Evolutionary conservation across 2,113 vertebrate genomes (phyloP), one percentile per base, ranked within the genome.

Genomic region (Pogonocichla stellata): DNA sequence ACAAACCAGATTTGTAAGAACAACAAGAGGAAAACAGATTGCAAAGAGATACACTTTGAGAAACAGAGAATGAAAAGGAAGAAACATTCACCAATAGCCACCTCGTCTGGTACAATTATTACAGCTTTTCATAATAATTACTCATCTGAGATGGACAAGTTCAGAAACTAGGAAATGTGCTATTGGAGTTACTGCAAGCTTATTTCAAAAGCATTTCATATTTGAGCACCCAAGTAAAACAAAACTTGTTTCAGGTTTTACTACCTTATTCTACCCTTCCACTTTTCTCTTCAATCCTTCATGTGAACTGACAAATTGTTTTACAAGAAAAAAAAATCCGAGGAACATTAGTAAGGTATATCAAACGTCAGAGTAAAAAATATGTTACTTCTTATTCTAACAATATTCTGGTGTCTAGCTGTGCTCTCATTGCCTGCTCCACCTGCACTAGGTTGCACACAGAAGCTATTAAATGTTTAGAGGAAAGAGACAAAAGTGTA

Each of bases 1-100:
- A 81, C 38, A 56, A 84, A 34, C 26, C 88, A 92, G 51, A 91
- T 60, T 71, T 75, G 36, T 66, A 86, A 45, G 26, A 90, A 62
- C 31, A 91, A 82, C 48, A 48, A 86, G 38, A 79, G 31, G 43
- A 83, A 93, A 94, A 92, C 67, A 90, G 74, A 96, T 60, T 84
- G 80, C 85, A 84, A 31, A 91, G 70, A 80, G 8, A 70, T 51
- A 72, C 10, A 3, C 19, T 77, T 45, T 26, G 43, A 89, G 78
- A 79, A 85, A 51, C 34, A 36, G 29, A 88, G n/a, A 77, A 47
- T 26, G 51, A 60, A 87, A 77, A 5, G 78, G 64, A 81, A 92
- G 66, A 85, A 93, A 93, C 19, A 18, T 43, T 34, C 42, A 91
- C 20, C 60, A 73, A 45, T 73, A 94, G 64, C 16, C 7, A 89